Percentiles rank a stretch among this genome's conserved stretches.
phyloP scores from a whole-genome alignment of 2,113 vertebrate genomes.

The Sphyrna mokarran region DNA sequence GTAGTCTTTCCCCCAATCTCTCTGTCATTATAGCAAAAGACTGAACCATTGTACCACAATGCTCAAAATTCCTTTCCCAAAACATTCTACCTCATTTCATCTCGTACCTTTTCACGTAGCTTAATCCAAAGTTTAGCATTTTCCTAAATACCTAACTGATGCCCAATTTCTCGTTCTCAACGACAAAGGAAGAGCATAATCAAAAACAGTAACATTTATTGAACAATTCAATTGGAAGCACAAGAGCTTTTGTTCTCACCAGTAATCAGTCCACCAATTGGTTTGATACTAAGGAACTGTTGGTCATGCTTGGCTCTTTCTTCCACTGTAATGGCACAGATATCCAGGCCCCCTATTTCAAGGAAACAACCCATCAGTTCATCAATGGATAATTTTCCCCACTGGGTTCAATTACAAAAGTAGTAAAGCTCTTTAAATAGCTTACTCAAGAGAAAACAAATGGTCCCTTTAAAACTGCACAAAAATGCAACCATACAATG shows the following conservation, averaged over 20 bases:
- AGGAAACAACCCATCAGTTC: background rate
- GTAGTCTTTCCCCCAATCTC: background rate
- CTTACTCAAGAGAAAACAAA: background rate
- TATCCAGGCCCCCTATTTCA: conserved; percentile 74
- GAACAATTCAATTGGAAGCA: background rate
- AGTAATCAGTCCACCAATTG: conserved; percentile 87
- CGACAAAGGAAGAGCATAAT: background rate
- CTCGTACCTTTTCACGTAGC: background rate
- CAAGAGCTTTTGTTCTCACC: conserved; percentile 55
- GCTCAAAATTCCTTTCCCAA: background rate
- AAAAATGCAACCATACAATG: background rate
- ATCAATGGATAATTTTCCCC: background rate
- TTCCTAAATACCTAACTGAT: background rate
- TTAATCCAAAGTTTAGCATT: background rate
- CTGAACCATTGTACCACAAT: background rate
- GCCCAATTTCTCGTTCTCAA: background rate
- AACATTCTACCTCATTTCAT: background rate
- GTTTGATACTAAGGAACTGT: conserved; percentile 92
- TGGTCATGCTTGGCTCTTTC: conserved; percentile 96
- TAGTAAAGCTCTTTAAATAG: background rate
- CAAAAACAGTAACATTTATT: background rate
- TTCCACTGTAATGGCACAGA: conserved; percentile 91
- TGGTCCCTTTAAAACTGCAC: background rate
- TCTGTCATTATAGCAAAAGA: background rate
- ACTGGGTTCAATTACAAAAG: background rate